A percentile compares a stretch with the other conserved stretches of the same genome.
phyloP scores from a whole-genome alignment of 1,140 invertebrate genomes.

The Neodiprion pinetum region DNA sequence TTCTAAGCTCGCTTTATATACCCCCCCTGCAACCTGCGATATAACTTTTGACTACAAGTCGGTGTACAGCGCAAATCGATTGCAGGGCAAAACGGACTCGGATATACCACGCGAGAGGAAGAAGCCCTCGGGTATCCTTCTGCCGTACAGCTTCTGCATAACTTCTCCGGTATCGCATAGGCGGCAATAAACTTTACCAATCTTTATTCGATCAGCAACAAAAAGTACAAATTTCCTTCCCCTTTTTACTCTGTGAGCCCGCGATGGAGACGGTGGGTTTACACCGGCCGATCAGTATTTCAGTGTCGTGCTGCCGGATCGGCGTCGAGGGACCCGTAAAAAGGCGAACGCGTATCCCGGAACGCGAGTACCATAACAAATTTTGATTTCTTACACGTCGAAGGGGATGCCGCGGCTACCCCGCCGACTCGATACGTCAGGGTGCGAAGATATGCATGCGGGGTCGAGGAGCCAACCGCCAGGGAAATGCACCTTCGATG shows the following conservation, averaged over 20 bases:
- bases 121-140: not conserved
- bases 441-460: not conserved
- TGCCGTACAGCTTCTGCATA: not conserved
- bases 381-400: slow-evolving; percentile 5
- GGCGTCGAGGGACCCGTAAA: slow-evolving; percentile 6
- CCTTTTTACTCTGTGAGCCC: not conserved
- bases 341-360: not conserved
- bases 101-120: too few species aligned
- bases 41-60: too few species aligned
- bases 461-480: not conserved
- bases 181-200: slow-evolving; percentile 2
- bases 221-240: slow-evolving; percentile 1
- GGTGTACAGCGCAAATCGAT: too few species aligned
- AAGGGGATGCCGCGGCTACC: not conserved
- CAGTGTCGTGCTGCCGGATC: not conserved
- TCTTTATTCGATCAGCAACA: slow-evolving; percentile 4
- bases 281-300: not conserved
- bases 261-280: not conserved
- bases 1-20: too few species aligned
- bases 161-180: slow-evolving; percentile 1
- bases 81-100: too few species aligned
- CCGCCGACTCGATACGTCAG: not conserved
- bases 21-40: too few species aligned
- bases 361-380: slow-evolving; percentile 3
- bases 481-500: not conserved